These are phyloP conservation scores for Cynopterus brachyotis DNA, from an alignment of 2,113 vertebrate species.

Conservation along the genomic window DNA sequence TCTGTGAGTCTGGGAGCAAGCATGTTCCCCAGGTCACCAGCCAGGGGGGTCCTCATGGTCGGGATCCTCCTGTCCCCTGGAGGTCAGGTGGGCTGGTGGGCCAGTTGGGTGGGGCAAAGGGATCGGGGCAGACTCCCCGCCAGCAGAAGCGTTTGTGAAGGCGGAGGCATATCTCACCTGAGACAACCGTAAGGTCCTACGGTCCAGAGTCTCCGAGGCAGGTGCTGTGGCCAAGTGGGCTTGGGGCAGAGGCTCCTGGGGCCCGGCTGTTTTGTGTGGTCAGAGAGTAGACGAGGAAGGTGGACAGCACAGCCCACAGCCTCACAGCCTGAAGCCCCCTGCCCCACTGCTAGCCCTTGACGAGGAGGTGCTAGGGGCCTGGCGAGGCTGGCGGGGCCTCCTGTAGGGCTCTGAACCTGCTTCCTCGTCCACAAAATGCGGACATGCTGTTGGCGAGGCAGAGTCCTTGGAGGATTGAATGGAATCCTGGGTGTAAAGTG, in stretches of 20 bases:
- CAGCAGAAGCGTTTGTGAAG: background rate
- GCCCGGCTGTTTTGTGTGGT: background rate
- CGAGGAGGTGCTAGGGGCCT: background rate
- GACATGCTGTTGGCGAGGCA: rapidly evolving
- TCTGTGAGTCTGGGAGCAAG: no score
- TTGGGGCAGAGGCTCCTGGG: background rate
- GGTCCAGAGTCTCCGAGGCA: rapidly evolving
- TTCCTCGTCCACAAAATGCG: rapidly evolving
- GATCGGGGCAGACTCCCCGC: no score
- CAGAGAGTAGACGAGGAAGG: background rate
- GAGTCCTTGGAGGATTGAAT: background rate
- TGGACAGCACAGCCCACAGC: background rate
- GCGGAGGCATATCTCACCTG: rapidly evolving
- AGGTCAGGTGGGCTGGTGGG: background rate
- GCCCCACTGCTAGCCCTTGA: background rate
- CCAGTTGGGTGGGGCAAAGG: background rate
- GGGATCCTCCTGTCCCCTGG: background rate
- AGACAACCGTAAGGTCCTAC: no score
- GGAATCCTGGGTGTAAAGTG: rapidly evolving
- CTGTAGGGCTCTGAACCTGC: background rate
- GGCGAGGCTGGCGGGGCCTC: no score
- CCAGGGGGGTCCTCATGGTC: background rate
- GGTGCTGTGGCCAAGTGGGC: background rate
- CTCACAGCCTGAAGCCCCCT: background rate
- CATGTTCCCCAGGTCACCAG: background rate